Percentiles rank a stretch among this genome's conserved stretches.
phyloP scores from a whole-genome alignment of 2,888 invertebrate species.

The Coelogynopora nodosa region DNA sequence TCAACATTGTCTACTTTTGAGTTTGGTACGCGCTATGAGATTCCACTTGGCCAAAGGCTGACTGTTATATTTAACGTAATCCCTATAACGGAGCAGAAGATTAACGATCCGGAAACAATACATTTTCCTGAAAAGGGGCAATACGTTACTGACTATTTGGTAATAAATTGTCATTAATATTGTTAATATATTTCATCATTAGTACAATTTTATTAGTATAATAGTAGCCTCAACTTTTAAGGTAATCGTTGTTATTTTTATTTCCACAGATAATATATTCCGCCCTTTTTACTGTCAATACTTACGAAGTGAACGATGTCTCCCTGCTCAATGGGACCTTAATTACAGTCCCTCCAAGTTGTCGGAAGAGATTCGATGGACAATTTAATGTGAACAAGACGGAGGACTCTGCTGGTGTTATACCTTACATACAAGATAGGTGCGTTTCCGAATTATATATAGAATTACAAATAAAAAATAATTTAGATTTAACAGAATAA shows the following conservation, averaged over 20 bases:
- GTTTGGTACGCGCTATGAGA: neutral
- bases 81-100: neutral
- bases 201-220: too few species aligned
- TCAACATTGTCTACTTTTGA: neutral
- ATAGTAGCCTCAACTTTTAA: too few species aligned
- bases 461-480: neutral
- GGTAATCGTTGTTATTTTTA: too few species aligned
- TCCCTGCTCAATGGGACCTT: slow-evolving; percentile 17
- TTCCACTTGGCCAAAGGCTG: neutral
- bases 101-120: neutral
- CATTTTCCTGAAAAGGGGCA: neutral
- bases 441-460: too few species aligned
- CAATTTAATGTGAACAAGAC: neutral
- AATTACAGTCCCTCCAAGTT: neutral
- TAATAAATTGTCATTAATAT: neutral
- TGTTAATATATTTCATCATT: too few species aligned
- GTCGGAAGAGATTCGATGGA: neutral
- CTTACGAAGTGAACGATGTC: too few species aligned
- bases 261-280: too few species aligned
- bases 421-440: slow-evolving; percentile 1
- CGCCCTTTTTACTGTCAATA: too few species aligned
- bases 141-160: neutral
- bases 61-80: neutral
- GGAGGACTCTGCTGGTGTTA: neutral
- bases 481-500: neutral